Evolutionary conservation across 2,797 vertebrate species (phyloP).

Genomic region (Threskiornis aethiopicus): DNA sequence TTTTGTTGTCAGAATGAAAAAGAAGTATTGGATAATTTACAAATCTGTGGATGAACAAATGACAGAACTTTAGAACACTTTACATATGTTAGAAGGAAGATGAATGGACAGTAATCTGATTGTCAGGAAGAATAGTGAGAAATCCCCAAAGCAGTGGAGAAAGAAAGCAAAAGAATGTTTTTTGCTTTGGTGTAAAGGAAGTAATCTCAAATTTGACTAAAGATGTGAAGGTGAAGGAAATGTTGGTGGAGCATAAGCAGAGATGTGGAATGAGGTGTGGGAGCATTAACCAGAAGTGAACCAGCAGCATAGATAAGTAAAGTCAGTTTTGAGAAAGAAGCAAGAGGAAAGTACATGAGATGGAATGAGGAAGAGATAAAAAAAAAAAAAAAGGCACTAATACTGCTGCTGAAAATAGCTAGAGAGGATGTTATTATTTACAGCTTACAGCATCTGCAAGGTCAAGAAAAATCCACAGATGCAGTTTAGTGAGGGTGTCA

Average conservation of each 20-base stretch:
- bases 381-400: neutral
- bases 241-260: neutral
- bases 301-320: neutral
- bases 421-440: slow-evolving; percentile 24
- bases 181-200: neutral
- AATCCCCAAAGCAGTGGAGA: neutral
- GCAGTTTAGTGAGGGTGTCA: neutral
- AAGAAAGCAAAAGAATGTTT: neutral
- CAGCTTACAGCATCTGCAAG: slow-evolving; percentile 18
- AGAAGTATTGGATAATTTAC: neutral
- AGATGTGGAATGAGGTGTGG: neutral
- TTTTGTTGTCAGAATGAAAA: neutral
- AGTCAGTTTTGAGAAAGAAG: neutral
- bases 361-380: neutral
- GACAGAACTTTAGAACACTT: neutral
- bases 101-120: neutral
- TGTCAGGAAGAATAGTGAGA: neutral
- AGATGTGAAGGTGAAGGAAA: neutral
- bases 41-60: neutral
- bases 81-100: neutral
- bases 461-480: slow-evolving; percentile 39
- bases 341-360: neutral
- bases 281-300: neutral
- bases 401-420: slow-evolving; percentile 14
- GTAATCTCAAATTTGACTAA: neutral